A percentile compares a stretch with the other conserved stretches of the same genome.
These are phyloP conservation scores for Arvicanthis niloticus DNA, from an alignment of 2,113 vertebrate genomes.

Conservation along the genomic window DNA sequence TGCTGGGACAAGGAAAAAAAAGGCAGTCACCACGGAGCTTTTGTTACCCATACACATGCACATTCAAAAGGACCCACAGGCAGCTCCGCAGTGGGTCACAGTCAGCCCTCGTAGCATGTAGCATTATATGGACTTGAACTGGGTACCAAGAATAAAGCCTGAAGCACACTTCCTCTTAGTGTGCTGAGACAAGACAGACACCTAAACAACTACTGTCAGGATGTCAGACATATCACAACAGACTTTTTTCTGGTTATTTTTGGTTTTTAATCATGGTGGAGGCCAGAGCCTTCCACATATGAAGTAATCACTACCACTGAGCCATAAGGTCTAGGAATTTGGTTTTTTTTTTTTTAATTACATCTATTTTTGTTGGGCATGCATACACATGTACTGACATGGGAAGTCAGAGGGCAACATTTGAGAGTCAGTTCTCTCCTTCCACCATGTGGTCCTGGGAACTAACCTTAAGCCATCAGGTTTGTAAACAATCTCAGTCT, in stretches of 20 bases:
- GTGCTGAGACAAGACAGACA: constrained; percentile 19
- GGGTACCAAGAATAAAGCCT: not conserved
- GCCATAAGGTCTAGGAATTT: not conserved
- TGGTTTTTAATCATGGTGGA: not conserved
- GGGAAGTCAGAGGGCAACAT: not conserved
- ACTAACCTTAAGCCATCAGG: not conserved
- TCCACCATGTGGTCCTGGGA: not conserved
- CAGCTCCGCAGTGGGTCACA: constrained; percentile 2
- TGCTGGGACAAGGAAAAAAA: constrained; percentile 86
- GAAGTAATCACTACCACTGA: not conserved
- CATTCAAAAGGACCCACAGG: not conserved
- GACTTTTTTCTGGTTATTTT: not conserved
- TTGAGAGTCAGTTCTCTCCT: not conserved
- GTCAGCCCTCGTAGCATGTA: not conserved
- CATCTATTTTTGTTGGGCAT: not conserved
- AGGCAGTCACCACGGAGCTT: constrained; percentile 30
- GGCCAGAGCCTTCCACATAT: not conserved
- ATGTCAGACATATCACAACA: constrained; percentile 1
- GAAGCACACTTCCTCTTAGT: constrained; percentile 45
- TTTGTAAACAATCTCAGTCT: not conserved
- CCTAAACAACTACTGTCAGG: constrained; percentile 49
- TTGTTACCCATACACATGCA: not conserved
- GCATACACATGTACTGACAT: not conserved
- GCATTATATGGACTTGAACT: not conserved
- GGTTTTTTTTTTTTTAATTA: not conserved